Evolutionary conservation across 1,140 invertebrate genomes (phyloP).

Genomic region (Heterodera schachtii): DNA sequence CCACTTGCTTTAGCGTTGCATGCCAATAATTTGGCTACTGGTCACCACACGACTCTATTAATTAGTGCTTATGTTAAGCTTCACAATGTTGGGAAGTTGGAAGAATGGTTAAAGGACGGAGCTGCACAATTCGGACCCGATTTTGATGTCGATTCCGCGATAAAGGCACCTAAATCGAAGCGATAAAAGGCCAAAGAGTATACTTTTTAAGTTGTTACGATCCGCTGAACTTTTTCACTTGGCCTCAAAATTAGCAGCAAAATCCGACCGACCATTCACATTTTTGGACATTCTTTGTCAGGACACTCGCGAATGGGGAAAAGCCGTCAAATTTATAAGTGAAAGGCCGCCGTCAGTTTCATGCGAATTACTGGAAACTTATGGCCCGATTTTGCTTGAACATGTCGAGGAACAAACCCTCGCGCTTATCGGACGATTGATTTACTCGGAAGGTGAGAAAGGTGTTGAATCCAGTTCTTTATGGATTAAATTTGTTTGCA

Average conservation of each 20-base stretch:
- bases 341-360: constrained; percentile 10
- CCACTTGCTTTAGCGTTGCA: constrained; percentile 37
- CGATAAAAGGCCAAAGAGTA: background rate
- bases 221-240: constrained; percentile 41
- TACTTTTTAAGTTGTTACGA: constrained; percentile 50
- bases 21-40: constrained; percentile 45
- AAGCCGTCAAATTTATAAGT: constrained; percentile 50
- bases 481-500: too few species aligned
- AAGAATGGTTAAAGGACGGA: constrained; percentile 50
- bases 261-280: constrained; percentile 27
- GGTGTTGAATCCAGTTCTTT: background rate
- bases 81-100: constrained; percentile 48
- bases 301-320: constrained; percentile 48
- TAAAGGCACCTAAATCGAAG: constrained; percentile 48
- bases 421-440: constrained; percentile 28
- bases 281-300: constrained; percentile 55
- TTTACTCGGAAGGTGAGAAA: constrained; percentile 17
- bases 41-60: constrained; percentile 56
- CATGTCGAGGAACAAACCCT: constrained; percentile 40
- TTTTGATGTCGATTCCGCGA: constrained; percentile 51
- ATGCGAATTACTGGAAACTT: constrained; percentile 43
- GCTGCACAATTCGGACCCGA: constrained; percentile 6
- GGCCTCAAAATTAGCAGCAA: constrained; percentile 48
- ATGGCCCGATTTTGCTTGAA: constrained; percentile 49
- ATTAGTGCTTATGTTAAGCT: constrained; percentile 58